A percentile compares a stretch with the other conserved stretches of the same genome.
Conservation (phyloP, 2,888 invertebrate genomes). For the Pseudococcus longispinus region DNA sequence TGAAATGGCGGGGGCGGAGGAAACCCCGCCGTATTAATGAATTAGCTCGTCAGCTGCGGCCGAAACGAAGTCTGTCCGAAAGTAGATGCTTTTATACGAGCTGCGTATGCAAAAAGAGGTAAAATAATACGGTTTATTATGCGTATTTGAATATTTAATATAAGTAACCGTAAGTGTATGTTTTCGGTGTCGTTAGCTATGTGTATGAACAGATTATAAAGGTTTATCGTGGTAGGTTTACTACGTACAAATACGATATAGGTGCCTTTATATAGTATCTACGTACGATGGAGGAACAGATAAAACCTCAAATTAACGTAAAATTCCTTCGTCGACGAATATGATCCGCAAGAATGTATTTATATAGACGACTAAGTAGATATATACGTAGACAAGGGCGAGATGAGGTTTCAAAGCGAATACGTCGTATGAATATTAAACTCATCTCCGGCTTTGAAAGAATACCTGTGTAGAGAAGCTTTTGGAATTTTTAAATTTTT, state of each 20-base stretch:
- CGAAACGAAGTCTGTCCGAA: not conserved
- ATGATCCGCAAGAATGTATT: not conserved
- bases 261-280: not conserved
- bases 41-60: not conserved
- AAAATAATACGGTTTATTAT: not conserved
- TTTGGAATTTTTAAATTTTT: not conserved
- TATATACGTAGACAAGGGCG: not conserved
- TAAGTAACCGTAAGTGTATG: not conserved
- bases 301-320: slow-evolving; percentile 2
- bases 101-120: not conserved
- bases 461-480: not conserved
- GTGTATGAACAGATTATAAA: not conserved
- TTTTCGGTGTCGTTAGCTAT: not conserved
- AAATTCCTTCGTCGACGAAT: not conserved
- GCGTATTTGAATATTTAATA: not conserved
- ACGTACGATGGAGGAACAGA: not conserved
- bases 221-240: not conserved
- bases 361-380: not conserved
- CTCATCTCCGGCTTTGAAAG: not conserved
- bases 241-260: not conserved
- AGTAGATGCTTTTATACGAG: not conserved
- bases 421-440: not conserved
- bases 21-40: not conserved
- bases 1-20: not conserved
- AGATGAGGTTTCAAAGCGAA: not conserved